Base-by-base conservation (phyloP, 2,113 vertebrate species). In the Dicentrarchus labrax region DNA sequence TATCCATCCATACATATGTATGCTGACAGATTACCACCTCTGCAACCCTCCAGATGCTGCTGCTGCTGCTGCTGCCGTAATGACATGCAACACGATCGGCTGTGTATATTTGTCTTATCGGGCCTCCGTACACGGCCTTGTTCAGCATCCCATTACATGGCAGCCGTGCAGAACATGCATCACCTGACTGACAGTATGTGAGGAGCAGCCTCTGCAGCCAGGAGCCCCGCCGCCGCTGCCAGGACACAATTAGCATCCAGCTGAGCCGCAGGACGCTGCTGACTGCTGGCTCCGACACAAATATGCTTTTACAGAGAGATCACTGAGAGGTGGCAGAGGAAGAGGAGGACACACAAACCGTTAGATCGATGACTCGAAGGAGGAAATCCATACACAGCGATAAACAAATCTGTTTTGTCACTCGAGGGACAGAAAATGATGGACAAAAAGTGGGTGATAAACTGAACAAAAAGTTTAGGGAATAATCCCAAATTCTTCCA, bases 201-300 rank as follows among this genome's bases (percentile, higher is more conserved):
- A 71, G 67, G 61, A 87, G 76, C 62, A 47, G 66, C 72, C 15
- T 24, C 82, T 72, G 72, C 60, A 80, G 80, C 84, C 73, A 66
- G 78, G 60, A 80, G 83, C 75, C 41, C 39, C 4, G 8, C 56
- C 2, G 8, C 56, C 2, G 50, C 72, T 38, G 84, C 83, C 85
- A 80, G 84, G 75, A 83, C 67, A 65, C 82, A 21, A 61, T 86
- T 86, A 89, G 72, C 85, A 76, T 83, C 86, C 86, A 78, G 89
- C 86, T 88, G 88, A 91, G 87, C 76, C 59, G 5, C 78, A 38
- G 64, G 76, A 86, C 30, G 30, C 30, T 54, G 76, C 72, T 22
- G 56, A 78, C 75, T 39, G 69, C 76, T 83, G 78, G 76, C 72
- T 45, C 10, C 45, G 39, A 43, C 39, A 71, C 75, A 76, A 74